Evolutionary conservation across 2,888 invertebrate genomes (phyloP).

Genomic region (Hypomecis punctinalis): DNA sequence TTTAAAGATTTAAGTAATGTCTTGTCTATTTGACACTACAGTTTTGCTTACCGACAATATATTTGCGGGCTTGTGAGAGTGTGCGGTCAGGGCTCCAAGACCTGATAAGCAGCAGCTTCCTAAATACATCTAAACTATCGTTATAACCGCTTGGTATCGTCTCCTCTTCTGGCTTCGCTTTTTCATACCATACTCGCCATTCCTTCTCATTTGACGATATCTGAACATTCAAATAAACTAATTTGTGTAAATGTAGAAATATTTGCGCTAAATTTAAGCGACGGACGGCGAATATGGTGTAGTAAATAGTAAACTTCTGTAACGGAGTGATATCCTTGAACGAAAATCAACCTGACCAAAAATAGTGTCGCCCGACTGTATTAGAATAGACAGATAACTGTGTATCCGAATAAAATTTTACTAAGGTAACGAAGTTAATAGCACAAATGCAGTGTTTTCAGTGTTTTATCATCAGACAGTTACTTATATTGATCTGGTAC

Average conservation of each 20-base stretch:
- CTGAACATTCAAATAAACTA: conserved; percentile 59
- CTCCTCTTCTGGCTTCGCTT: conserved; percentile 96
- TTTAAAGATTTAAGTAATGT: background rate
- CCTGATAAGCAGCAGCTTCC: conserved; percentile 93
- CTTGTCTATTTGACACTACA: background rate
- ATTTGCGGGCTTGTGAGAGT: conserved; percentile 95
- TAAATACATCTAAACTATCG: conserved; percentile 93
- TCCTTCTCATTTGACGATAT: conserved; percentile 94
- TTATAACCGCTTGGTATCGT: conserved; percentile 96
- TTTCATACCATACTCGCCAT: conserved; percentile 96
- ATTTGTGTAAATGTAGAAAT: background rate
- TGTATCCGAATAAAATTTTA: no score
- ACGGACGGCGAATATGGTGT: no score
- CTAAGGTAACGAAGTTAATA: no score
- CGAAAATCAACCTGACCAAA: no score
- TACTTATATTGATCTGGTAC: no score
- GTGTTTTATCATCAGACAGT: background rate
- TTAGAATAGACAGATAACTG: no score
- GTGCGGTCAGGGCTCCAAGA: conserved; percentile 98
- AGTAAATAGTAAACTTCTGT: no score
- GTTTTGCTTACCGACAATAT: conserved; percentile 89
- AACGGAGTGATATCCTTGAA: no score
- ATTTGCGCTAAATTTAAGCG: no score
- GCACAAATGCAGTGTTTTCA: background rate
- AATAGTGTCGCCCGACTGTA: no score